These are phyloP conservation scores for Stegophylla sp. DNA, from an alignment of 2,888 invertebrate genomes.

Conservation along the genomic window DNA sequence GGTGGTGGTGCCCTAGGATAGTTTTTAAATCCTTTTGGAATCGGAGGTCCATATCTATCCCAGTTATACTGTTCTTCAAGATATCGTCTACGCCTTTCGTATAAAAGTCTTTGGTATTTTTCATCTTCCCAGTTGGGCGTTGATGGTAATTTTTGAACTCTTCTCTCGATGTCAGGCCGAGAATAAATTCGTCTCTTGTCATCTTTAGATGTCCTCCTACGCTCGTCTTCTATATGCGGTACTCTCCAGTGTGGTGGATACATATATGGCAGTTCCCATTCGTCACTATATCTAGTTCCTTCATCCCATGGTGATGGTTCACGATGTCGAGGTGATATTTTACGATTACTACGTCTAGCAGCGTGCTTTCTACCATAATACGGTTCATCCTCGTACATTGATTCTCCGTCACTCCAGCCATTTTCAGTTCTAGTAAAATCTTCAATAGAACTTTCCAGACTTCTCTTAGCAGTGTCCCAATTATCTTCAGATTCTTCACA, in stretches of 20 bases:
- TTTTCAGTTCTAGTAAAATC: slow-evolving; percentile 63
- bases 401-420: slow-evolving; percentile 64
- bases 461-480: slow-evolving; percentile 62
- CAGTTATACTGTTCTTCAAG: slow-evolving; percentile 44
- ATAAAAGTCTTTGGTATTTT: slow-evolving; percentile 39
- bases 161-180: slow-evolving; percentile 61
- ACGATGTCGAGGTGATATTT: slow-evolving; percentile 61
- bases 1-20: slow-evolving; percentile 34
- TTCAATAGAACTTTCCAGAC: slow-evolving; percentile 62
- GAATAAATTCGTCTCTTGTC: slow-evolving; percentile 62
- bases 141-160: slow-evolving; percentile 46
- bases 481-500: slow-evolving; percentile 64
- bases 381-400: slow-evolving; percentile 63
- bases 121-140: slow-evolving; percentile 50
- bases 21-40: slow-evolving; percentile 46
- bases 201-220: slow-evolving; percentile 66
- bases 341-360: slow-evolving; percentile 42
- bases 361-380: slow-evolving; percentile 62
- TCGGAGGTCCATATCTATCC: slow-evolving; percentile 44
- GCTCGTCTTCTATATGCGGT: slow-evolving; percentile 60
- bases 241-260: slow-evolving; percentile 63
- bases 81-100: slow-evolving; percentile 46
- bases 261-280: slow-evolving; percentile 63
- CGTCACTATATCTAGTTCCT: slow-evolving; percentile 66
- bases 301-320: slow-evolving; percentile 78